Evolutionary conservation across 1,140 invertebrate genomes (phyloP).

Genomic region (Nilaparvata lugens): DNA sequence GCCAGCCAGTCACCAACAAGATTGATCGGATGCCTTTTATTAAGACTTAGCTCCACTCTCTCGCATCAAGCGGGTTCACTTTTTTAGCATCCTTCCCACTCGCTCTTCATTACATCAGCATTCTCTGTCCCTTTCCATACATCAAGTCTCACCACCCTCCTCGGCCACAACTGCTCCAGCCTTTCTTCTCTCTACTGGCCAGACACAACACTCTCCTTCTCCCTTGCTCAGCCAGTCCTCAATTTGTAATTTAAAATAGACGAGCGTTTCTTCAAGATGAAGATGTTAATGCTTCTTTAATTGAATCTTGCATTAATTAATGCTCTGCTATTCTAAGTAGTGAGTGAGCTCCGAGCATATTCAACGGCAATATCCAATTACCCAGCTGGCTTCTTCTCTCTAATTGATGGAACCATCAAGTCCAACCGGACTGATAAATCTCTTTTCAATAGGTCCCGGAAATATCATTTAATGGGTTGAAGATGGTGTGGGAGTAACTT

Average conservation of each 20-base stretch:
- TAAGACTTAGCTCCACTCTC: neutral
- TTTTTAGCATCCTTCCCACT: neutral
- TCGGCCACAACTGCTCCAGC: too few species aligned
- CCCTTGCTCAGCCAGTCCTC: neutral
- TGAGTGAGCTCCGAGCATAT: too few species aligned
- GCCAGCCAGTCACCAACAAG: neutral
- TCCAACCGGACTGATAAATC: too few species aligned
- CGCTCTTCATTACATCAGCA: neutral
- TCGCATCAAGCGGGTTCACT: neutral
- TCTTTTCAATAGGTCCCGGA: too few species aligned
- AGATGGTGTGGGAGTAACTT: too few species aligned
- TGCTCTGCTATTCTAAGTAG: too few species aligned
- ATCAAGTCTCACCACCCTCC: too few species aligned
- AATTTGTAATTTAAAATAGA: slow-evolving; percentile 5
- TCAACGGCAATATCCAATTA: too few species aligned
- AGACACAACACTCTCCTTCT: neutral
- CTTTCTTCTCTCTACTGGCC: neutral
- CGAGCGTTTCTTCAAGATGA: neutral
- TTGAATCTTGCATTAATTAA: slow-evolving; percentile 1
- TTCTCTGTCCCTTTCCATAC: too few species aligned
- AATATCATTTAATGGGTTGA: too few species aligned
- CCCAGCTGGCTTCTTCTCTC: too few species aligned
- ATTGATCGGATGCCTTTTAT: slow-evolving; percentile 1
- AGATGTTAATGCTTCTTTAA: slow-evolving; percentile 2
- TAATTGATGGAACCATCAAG: too few species aligned